These are phyloP conservation scores for Sparidentex hasta DNA, from an alignment of 2,797 vertebrate species.

Conservation along the genomic window DNA sequence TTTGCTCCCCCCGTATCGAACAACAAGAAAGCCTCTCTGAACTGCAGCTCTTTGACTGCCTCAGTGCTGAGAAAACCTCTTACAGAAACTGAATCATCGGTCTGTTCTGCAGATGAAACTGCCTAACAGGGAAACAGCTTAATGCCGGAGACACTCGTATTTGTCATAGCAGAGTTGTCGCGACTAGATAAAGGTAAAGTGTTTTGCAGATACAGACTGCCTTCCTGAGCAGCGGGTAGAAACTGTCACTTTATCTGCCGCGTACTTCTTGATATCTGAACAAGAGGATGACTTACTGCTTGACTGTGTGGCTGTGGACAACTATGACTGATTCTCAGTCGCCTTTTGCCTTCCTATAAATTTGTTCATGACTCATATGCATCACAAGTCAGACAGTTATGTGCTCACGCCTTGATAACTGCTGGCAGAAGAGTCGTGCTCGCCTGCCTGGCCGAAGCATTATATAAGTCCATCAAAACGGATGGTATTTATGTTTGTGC, in stretches of 20 bases:
- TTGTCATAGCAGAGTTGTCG: constrained; percentile 36
- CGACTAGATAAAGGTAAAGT: constrained; percentile 52
- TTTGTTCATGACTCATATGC: constrained; percentile 60
- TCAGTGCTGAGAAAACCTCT: constrained; percentile 26
- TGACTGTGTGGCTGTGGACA: constrained; percentile 42
- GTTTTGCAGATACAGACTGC: constrained; percentile 35
- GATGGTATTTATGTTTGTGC: constrained; percentile 31
- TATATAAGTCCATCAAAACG: constrained; percentile 38
- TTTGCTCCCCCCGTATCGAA: constrained; percentile 17
- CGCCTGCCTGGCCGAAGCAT: constrained; percentile 24
- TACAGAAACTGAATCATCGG: constrained; percentile 42
- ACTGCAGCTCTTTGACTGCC: constrained; percentile 8
- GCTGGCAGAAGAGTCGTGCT: constrained; percentile 27
- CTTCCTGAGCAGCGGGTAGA: constrained; percentile 48
- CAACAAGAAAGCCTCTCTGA: constrained; percentile 33
- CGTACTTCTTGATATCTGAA: constrained; percentile 53
- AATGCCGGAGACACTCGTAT: constrained; percentile 31
- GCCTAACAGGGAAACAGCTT: constrained; percentile 44
- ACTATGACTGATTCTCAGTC: constrained; percentile 54
- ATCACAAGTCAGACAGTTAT: constrained; percentile 60
- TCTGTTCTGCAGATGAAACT: constrained; percentile 50
- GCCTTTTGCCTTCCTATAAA: constrained; percentile 42
- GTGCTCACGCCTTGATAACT: constrained; percentile 40
- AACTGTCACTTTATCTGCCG: constrained; percentile 64
- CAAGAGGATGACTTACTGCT: constrained; percentile 52